Percentiles rank a stretch among this genome's conserved stretches.
These are phyloP conservation scores for Drosophila parabipectinata DNA, from an alignment of 1,140 invertebrate genomes.

Conservation along the genomic window DNA sequence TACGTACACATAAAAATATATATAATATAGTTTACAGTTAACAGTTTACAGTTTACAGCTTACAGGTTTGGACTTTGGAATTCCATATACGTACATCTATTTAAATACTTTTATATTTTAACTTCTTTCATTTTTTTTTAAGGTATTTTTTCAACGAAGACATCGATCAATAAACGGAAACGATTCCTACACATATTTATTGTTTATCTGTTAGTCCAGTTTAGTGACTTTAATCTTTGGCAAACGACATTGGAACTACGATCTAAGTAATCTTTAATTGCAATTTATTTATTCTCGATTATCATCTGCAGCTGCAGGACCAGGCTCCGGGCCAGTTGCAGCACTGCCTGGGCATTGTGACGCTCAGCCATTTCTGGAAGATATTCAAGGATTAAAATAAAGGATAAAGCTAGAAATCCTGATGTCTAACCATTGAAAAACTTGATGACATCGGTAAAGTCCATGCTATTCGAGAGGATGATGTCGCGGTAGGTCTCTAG, in stretches of 20 bases:
- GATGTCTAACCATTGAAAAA: slow-evolving; percentile 94
- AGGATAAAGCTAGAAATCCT: background rate
- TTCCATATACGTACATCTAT: slow-evolving; percentile 24
- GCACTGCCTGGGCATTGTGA: slow-evolving; percentile 93
- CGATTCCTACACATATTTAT: slow-evolving; percentile 26
- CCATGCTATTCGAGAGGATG: slow-evolving; percentile 97
- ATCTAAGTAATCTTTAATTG: slow-evolving; percentile 13
- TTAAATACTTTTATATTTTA: slow-evolving; percentile 5
- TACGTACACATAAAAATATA: slow-evolving; percentile 37
- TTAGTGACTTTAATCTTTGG: slow-evolving; percentile 20
- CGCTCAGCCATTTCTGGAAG: slow-evolving; percentile 97
- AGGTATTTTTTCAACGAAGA: slow-evolving; percentile 22
- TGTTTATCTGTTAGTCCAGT: slow-evolving; percentile 26
- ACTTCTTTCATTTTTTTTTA: too few relatives aligned
- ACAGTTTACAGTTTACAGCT: background rate
- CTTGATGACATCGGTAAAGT: slow-evolving; percentile 98
- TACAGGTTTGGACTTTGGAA: slow-evolving; percentile 7
- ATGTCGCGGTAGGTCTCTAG: slow-evolving; percentile 97
- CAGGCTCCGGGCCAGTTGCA: slow-evolving; percentile 92
- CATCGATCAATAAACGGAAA: slow-evolving; percentile 27
- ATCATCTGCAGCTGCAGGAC: slow-evolving; percentile 94
- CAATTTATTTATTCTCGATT: slow-evolving; percentile 93
- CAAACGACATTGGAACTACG: slow-evolving; percentile 24
- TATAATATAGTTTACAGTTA: background rate
- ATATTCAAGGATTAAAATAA: background rate